phyloP scores from a whole-genome alignment of 2,797 vertebrate species.

The Myotis findleyi region DNA sequence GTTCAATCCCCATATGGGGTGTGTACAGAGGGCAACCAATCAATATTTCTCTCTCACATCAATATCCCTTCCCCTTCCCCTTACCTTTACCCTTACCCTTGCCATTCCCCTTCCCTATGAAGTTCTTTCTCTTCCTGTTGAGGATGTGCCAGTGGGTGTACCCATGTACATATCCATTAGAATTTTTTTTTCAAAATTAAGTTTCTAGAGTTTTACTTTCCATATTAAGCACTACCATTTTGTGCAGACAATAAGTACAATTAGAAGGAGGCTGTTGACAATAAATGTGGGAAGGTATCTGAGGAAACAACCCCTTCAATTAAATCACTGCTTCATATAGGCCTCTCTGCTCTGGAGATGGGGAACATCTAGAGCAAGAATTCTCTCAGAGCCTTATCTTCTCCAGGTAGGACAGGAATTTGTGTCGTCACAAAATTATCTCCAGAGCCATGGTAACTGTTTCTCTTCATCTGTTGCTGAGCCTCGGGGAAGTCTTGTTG shows the following conservation, averaged over 20 bases:
- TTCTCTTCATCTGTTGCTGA: not conserved
- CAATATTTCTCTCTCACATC: too few relatives aligned
- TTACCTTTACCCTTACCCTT: too few relatives aligned
- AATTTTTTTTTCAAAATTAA: not conserved
- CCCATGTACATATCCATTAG: too few relatives aligned
- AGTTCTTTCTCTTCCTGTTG: too few relatives aligned
- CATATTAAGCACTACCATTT: not conserved
- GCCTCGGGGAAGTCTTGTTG: not conserved
- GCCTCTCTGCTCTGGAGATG: not conserved
- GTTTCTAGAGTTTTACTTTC: not conserved
- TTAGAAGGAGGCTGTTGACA: not conserved
- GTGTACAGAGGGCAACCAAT: too few relatives aligned
- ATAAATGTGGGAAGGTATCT: not conserved
- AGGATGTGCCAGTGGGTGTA: not conserved
- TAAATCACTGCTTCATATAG: not conserved
- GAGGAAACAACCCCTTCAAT: not conserved
- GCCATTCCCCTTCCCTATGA: too few relatives aligned
- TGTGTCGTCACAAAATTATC: too few relatives aligned
- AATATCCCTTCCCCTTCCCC: too few relatives aligned
- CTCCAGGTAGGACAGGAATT: not conserved
- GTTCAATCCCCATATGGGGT: too few relatives aligned
- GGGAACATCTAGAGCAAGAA: not conserved
- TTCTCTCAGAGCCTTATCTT: not conserved
- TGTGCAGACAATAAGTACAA: not conserved
- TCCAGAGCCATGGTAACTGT: not conserved